These are phyloP conservation scores for Lasioglossum villosulum DNA, from an alignment of 2,888 invertebrate species.

Conservation along the genomic window DNA sequence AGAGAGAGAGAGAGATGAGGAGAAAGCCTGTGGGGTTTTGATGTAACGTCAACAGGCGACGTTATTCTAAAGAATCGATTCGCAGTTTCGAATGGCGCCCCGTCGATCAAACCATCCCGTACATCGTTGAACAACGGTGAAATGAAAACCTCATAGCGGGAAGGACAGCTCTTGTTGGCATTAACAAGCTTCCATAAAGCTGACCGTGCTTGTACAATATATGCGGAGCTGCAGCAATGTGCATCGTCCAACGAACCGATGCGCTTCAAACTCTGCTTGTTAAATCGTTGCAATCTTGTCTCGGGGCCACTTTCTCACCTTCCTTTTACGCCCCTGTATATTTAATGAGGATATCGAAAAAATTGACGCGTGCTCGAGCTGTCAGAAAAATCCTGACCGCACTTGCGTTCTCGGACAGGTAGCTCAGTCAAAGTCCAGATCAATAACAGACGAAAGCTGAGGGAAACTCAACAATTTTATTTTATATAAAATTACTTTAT, in stretches of 20 bases:
- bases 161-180: slow-evolving; percentile 46
- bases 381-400: background rate
- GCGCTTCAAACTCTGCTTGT: slow-evolving; percentile 19
- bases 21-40: background rate
- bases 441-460: background rate
- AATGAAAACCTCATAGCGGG: slow-evolving; percentile 50
- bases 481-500: too few species aligned
- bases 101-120: slow-evolving; percentile 37
- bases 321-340: background rate
- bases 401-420: background rate
- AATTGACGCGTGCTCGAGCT: background rate
- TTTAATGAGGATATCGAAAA: background rate
- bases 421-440: background rate
- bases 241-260: slow-evolving; percentile 24
- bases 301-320: background rate
- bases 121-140: slow-evolving; percentile 39
- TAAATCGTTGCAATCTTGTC: slow-evolving; percentile 30
- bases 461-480: background rate
- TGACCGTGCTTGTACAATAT: slow-evolving; percentile 34
- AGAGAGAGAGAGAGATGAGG: background rate
- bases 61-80: slow-evolving; percentile 45
- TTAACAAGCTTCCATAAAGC: slow-evolving; percentile 66
- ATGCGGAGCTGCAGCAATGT: background rate
- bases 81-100: slow-evolving; percentile 28
- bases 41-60: slow-evolving; percentile 37